Base-by-base conservation (phyloP, 2,888 invertebrate species). In the Poecilobothrus nobilitatus region DNA sequence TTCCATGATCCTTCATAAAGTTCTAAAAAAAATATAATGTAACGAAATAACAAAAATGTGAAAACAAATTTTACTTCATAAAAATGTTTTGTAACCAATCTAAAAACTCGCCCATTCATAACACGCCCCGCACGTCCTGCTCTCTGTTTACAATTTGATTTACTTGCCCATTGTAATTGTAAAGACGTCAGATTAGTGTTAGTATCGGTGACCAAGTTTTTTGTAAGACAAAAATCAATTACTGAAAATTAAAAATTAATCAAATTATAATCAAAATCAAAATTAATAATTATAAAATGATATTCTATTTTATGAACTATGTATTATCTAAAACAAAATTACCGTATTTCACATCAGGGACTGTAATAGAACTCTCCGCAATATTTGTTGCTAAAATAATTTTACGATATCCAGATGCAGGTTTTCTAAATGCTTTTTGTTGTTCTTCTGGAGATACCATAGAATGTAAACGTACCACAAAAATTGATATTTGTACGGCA, bases 221-320 rank as follows among this genome's bases (percentile, higher is more conserved):
- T 97, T 70, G 93, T 93, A 71, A 97, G 83, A 81, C 97, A 97
- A 81, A 94, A 97, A 82, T 98, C 97, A 75, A 97, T 91, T 66
- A 98, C 96, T 79, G 64, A 71, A 71, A 70, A 68, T 66, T 63
- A 67, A 71, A 71, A 70, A 68, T 66, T 63, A 67, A 41, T 10
- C 37, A 37, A 5, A 8, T 10, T 10, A 37, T 65, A 41, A 64
- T 66, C 20, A 53, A 53, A 34, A 34, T 7, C 34, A 8, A 34
- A 34, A 34, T 34, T 34, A 7, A 34, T 34, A 34, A 34, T 34
- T 5, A 34, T 34, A 34, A 34, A 7, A 34, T 8, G 5, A 8
- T 34, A n/a, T 34, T 34, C 34, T 7, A 8, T 34, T 7, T 34
- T n/a, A n/a, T n/a, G 2, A 27, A 27, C 27, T 27, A 4, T 27